These are phyloP conservation scores for Macaria notata DNA, from an alignment of 2,888 invertebrate species.

Conservation along the genomic window DNA sequence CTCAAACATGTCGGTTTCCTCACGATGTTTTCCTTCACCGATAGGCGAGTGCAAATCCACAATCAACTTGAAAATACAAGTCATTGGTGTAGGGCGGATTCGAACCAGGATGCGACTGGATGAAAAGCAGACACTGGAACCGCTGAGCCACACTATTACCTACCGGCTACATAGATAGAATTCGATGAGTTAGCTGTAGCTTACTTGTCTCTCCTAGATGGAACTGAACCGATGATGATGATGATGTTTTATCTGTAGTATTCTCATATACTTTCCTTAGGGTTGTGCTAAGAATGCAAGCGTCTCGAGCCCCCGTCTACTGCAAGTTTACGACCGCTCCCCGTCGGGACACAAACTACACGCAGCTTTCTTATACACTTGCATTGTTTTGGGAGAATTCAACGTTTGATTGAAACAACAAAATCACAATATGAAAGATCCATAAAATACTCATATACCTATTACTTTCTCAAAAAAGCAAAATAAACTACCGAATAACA, in stretches of 20 bases:
- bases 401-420: background rate
- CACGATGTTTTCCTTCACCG: too few species aligned
- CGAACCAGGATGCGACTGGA: too few species aligned
- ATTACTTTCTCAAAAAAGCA: background rate
- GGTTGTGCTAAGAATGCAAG: conserved; percentile 68
- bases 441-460: background rate
- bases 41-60: too few species aligned
- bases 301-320: conserved; percentile 75
- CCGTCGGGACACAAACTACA: conserved; percentile 57
- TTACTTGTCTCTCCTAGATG: too few species aligned
- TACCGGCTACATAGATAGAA: too few species aligned
- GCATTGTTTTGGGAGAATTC: conserved; percentile 23
- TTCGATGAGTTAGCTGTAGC: too few species aligned
- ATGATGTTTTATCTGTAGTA: background rate
- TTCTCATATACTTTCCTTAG: conserved; percentile 29
- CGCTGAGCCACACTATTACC: too few species aligned
- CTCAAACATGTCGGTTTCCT: too few species aligned
- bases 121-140: too few species aligned
- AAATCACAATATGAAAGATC: background rate
- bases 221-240: too few species aligned
- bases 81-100: too few species aligned
- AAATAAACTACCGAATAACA: background rate
- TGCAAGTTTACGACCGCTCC: conserved; percentile 79
- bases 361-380: conserved; percentile 35
- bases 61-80: too few species aligned